These are phyloP conservation scores for Decapterus maruadsi DNA, from an alignment of 2,797 vertebrate genomes.

Conservation along the genomic window DNA sequence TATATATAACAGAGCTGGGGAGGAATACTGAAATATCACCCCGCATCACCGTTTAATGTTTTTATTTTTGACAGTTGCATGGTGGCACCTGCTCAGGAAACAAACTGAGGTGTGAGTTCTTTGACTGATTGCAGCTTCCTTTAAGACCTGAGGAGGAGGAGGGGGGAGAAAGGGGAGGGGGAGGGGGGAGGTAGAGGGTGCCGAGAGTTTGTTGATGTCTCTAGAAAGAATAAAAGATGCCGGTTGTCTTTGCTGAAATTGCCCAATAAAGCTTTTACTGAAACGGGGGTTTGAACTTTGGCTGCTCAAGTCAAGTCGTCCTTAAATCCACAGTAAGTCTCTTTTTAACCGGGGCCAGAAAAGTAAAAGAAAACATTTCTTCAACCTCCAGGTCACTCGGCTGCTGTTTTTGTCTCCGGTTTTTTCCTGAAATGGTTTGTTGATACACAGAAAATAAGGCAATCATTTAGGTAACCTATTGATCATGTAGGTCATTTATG, in stretches of 20 bases:
- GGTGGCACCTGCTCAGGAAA: background rate
- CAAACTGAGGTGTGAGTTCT: background rate
- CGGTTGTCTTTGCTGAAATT: slow-evolving; percentile 4
- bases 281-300: background rate
- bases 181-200: background rate
- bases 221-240: background rate
- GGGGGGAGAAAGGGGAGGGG: too few relatives aligned
- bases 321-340: background rate
- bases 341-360: background rate
- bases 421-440: background rate
- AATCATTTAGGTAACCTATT: background rate
- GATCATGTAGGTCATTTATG: background rate
- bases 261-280: background rate
- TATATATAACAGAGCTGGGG: background rate
- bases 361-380: background rate
- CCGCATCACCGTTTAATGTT: background rate
- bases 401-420: background rate
- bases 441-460: background rate
- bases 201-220: slow-evolving; percentile 6
- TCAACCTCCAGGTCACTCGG: background rate
- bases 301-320: background rate
- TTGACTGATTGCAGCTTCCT: background rate
- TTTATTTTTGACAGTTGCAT: slow-evolving; percentile 1
- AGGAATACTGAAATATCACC: slow-evolving; percentile 18
- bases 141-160: background rate